phyloP scores from a whole-genome alignment of 2,797 vertebrate species.

The Sarcophilus harrisii region DNA sequence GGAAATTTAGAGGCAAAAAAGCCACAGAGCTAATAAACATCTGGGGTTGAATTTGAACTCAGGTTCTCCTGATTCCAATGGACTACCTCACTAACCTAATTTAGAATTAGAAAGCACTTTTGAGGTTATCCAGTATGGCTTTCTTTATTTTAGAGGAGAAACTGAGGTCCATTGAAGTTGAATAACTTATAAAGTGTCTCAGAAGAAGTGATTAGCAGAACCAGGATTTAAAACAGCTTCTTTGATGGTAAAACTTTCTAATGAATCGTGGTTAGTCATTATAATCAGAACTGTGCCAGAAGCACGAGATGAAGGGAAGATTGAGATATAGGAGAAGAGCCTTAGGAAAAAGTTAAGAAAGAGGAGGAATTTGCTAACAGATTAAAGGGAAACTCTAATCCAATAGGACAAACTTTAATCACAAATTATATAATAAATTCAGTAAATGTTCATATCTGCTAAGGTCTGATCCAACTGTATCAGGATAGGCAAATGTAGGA shows the following conservation, averaged over 20 bases:
- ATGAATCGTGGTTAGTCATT: neutral
- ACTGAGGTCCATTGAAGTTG: neutral
- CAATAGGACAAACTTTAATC: neutral
- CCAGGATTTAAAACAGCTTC: neutral
- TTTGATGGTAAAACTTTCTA: neutral
- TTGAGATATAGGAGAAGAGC: neutral
- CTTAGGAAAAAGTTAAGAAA: neutral
- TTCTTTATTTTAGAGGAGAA: neutral
- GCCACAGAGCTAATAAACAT: neutral
- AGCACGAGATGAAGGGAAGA: neutral
- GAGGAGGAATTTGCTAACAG: neutral
- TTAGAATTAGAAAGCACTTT: neutral
- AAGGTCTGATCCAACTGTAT: neutral
- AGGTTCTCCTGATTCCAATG: neutral
- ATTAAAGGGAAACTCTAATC: neutral
- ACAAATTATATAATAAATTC: neutral
- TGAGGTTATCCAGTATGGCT: neutral
- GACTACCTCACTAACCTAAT: neutral
- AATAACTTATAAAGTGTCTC: neutral
- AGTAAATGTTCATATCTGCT: neutral
- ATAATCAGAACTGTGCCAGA: neutral
- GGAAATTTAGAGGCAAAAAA: neutral
- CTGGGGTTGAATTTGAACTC: neutral
- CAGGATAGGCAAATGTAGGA: neutral
- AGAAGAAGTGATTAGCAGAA: neutral